A percentile compares a stretch with the other conserved stretches of the same genome.
These are phyloP conservation scores for Onychomys torridus DNA, from an alignment of 2,797 vertebrate species.

Conservation along the genomic window DNA sequence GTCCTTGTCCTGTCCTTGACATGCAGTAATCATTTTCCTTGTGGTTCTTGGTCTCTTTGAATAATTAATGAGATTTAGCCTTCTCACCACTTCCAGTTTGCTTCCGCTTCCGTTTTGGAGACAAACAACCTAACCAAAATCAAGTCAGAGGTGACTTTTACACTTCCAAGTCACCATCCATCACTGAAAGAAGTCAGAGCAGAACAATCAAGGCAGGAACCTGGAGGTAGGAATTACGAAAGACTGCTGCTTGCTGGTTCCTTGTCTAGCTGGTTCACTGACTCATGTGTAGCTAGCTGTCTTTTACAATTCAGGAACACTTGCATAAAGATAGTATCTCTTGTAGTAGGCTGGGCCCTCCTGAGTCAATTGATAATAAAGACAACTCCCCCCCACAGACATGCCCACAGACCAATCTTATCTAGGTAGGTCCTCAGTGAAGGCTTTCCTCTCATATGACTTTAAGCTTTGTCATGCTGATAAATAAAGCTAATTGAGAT, in stretches of 20 bases:
- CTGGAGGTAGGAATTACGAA: background rate
- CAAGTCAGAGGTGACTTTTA: background rate
- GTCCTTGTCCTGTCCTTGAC: background rate
- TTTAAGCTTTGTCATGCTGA: background rate
- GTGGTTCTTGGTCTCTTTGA: background rate
- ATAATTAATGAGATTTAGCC: background rate
- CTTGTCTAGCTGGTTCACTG: background rate
- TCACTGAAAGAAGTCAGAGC: background rate
- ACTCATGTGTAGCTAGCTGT: background rate
- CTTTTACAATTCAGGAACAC: background rate
- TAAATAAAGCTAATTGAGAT: background rate
- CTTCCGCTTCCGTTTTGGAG: too few species aligned
- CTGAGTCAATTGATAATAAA: background rate
- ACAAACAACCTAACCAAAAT: background rate
- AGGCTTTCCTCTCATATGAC: background rate
- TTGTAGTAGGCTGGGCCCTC: background rate
- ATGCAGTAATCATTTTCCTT: background rate
- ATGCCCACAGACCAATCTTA: background rate
- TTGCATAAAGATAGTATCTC: background rate
- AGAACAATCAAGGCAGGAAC: background rate
- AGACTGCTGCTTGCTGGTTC: background rate
- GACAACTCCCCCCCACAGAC: background rate
- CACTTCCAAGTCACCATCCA: background rate
- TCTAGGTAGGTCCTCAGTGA: background rate
- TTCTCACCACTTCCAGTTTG: background rate